These are phyloP conservation scores for Enteromius treurensis DNA, from an alignment of 2,797 vertebrate genomes.

Conservation along the genomic window DNA sequence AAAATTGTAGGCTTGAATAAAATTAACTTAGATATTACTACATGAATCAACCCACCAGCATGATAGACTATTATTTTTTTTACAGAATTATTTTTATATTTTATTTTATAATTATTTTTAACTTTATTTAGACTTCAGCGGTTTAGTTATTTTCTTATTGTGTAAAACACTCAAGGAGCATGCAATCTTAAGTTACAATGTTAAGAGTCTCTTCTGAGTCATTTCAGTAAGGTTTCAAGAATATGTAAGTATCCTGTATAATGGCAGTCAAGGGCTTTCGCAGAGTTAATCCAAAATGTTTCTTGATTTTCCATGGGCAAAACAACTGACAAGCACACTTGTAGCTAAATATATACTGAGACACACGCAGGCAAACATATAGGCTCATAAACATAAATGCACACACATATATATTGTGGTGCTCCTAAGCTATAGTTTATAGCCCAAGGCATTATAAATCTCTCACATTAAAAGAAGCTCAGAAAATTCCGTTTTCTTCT, in stretches of 20 bases:
- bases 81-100: neutral
- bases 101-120: no score
- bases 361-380: constrained; percentile 1
- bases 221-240: neutral
- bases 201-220: neutral
- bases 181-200: neutral
- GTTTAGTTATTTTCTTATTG: neutral
- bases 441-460: constrained; percentile 8
- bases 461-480: constrained; percentile 4
- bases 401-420: neutral
- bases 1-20: neutral
- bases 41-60: neutral
- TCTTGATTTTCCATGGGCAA: neutral
- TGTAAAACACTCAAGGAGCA: neutral
- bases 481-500: neutral
- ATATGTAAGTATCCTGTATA: neutral
- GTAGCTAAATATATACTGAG: neutral
- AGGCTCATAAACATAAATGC: neutral
- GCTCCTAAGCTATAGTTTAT: constrained; percentile 23
- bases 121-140: neutral
- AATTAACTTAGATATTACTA: neutral
- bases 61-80: neutral
- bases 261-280: neutral
- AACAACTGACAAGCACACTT: neutral
- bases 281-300: neutral